Evolutionary conservation across 2,113 vertebrate species (phyloP).

Genomic region (Clarias batrachus): DNA sequence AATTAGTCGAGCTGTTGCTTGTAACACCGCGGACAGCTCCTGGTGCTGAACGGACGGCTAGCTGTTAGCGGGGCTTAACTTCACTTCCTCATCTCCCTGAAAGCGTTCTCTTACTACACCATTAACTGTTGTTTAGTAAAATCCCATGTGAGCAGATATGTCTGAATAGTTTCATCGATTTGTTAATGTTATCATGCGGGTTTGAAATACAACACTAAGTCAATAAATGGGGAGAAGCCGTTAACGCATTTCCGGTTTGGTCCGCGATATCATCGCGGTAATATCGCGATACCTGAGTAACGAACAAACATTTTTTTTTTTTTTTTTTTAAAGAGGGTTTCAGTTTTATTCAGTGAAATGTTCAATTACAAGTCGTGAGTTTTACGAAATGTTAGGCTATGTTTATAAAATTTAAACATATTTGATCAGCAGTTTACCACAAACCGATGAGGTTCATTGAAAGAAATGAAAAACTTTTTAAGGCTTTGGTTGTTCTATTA

Average conservation of each 20-base stretch:
- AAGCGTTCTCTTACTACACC: not conserved
- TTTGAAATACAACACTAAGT: conserved; percentile 7
- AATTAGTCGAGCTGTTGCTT: not conserved
- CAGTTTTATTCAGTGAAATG: too few species aligned
- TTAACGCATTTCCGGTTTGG: conserved; percentile 8
- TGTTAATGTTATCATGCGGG: not conserved
- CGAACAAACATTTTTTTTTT: not conserved
- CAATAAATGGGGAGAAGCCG: not conserved
- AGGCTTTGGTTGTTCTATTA: not conserved
- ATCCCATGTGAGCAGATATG: too few species aligned
- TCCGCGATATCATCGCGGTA: too few species aligned
- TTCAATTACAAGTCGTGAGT: not conserved
- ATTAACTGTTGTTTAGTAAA: not conserved
- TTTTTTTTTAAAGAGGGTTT: too few species aligned
- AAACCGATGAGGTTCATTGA: not conserved
- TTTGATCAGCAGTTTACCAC: not conserved
- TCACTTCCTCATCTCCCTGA: not conserved
- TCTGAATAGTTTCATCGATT: not conserved
- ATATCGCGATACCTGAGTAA: conserved; percentile 1
- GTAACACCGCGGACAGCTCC: conserved; percentile 26
- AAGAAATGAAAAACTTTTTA: not conserved
- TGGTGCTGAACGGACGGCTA: not conserved
- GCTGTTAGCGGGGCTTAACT: not conserved
- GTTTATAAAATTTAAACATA: not conserved
- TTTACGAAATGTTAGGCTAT: not conserved